These are phyloP conservation scores for Temnothorax ravouxi DNA, from an alignment of 2,888 invertebrate genomes.

Conservation along the genomic window DNA sequence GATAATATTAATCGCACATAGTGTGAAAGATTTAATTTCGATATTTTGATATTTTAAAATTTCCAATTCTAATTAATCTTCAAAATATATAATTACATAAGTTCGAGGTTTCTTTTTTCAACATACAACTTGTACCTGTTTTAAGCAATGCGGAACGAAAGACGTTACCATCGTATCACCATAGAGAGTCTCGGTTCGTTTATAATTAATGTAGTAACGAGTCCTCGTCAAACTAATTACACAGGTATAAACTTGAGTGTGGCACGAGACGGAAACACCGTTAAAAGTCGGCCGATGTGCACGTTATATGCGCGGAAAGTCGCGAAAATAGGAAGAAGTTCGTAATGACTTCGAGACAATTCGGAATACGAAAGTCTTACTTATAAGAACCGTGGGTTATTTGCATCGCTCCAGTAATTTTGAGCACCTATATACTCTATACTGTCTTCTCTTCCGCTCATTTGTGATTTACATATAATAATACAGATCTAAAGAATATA, in stretches of 20 bases:
- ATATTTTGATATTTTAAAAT: background rate
- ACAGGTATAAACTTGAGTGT: constrained; percentile 65
- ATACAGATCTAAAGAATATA: constrained; percentile 10
- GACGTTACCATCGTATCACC: constrained; percentile 42
- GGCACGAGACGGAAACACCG: constrained; percentile 51
- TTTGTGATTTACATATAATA: constrained; percentile 5
- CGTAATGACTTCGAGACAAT: constrained; percentile 50
- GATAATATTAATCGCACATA: background rate
- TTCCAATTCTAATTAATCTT: background rate
- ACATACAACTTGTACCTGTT: background rate
- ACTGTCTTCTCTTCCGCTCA: background rate
- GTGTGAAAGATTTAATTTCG: background rate
- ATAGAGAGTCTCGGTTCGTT: constrained; percentile 43
- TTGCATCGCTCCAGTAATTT: constrained; percentile 28
- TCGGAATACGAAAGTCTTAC: constrained; percentile 24
- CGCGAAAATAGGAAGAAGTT: constrained; percentile 43
- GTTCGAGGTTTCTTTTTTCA: background rate
- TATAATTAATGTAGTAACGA: constrained; percentile 65
- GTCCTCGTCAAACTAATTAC: constrained; percentile 72
- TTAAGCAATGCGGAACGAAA: constrained; percentile 44
- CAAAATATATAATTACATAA: background rate
- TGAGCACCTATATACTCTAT: background rate
- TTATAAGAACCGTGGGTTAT: constrained; percentile 33
- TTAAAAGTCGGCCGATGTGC: constrained; percentile 60
- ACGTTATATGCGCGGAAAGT: constrained; percentile 51